Conservation (phyloP, 2,797 vertebrate species). For the Chelmon rostratus region DNA sequence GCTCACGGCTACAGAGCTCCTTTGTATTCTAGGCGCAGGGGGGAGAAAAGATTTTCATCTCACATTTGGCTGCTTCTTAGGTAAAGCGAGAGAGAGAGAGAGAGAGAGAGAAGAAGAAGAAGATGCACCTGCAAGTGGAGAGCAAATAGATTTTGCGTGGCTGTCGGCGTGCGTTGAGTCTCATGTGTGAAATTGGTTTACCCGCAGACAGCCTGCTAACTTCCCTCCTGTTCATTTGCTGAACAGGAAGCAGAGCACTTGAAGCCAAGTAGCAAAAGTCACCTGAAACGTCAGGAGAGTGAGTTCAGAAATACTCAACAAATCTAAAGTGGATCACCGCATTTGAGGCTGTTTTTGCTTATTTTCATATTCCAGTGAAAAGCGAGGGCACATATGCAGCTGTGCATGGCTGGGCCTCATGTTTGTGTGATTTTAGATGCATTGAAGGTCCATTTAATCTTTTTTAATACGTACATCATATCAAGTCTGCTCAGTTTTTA, state of each 20-base stretch:
- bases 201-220: conserved; percentile 55
- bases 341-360: background rate
- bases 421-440: background rate
- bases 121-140: conserved; percentile 65
- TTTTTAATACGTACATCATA: background rate
- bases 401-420: no score
- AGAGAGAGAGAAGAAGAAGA: conserved; percentile 8
- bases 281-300: conserved; percentile 4
- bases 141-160: conserved; percentile 51
- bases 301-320: background rate
- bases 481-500: no score
- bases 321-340: background rate
- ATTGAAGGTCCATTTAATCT: background rate
- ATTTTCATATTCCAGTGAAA: background rate
- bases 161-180: conserved; percentile 30
- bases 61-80: conserved; percentile 55
- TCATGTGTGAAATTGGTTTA: conserved; percentile 76
- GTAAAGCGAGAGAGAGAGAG: conserved; percentile 21
- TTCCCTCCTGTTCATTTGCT: conserved; percentile 67
- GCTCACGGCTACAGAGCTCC: conserved; percentile 21
- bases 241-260: conserved; percentile 78
- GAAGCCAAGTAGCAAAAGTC: conserved; percentile 23
- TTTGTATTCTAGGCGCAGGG: conserved; percentile 46
- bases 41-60: conserved; percentile 53
- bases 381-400: background rate